Evolutionary conservation across 2,797 vertebrate species (phyloP), one percentile per base, ranked within the genome.

Genomic region (Cyclopterus lumpus): DNA sequence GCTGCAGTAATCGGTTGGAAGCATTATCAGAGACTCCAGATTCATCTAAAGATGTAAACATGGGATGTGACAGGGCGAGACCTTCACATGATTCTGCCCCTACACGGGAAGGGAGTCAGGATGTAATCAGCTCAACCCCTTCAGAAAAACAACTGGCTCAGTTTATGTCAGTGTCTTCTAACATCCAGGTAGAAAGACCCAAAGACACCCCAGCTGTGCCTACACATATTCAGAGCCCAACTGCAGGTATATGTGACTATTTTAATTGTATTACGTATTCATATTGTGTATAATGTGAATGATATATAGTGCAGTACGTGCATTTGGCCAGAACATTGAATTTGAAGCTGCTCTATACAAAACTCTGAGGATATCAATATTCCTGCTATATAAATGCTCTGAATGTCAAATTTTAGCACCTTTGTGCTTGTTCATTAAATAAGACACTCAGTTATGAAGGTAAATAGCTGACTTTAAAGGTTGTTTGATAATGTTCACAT

Each of bases 161-260:
- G 62, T 67, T 73, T 36, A 46, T 55, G 48, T 73, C 79, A 44
- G 53, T 24, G 5, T 68, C 86, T 9, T 61, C 57, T 5, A 49
- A 58, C 26, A 42, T 68, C 73, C 73, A 72, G 49, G 51, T 67
- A 66, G 83, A 91, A 54, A 82, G 32, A 68, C 14, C 62, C 16
- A 61, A 69, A 81, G 55, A 83, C 64, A 12, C 5, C 8, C 30
- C 78, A 73, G 54, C 63, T 22, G 79, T 67, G 12, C 30, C 40
- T 2, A 9, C 65, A 54, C 61, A 24, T 48, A 40, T 55, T 30
- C 86, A 78, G 58, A 72, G 55, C 58, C 15, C 55, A 9, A 15
- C 64, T 22, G 26, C 82, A 89, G 92, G 93, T 93, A 92, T 22
- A 46, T 5, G 49, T 53, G 3, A 69, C 5, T 9, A 2, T 49